Evolutionary conservation across 37 sponge, comb jelly and placozoan species (phyloP).

Genomic region (Spongia lamella): DNA sequence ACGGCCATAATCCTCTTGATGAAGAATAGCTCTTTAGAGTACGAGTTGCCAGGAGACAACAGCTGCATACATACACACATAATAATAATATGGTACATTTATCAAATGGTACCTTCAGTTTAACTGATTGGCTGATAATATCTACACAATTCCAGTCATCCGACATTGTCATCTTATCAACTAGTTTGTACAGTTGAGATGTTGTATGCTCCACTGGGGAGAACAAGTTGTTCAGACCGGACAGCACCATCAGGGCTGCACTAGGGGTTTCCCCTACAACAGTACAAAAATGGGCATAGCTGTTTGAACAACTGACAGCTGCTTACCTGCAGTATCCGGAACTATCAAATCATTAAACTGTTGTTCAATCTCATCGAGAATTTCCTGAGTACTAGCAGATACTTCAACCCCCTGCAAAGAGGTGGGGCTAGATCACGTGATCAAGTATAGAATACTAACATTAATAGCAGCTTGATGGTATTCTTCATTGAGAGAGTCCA

Average conservation of each 20-base stretch:
- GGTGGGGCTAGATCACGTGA: neutral
- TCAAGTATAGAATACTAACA: conserved; percentile 17
- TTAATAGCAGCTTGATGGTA: conserved; percentile 8
- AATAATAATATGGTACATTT: neutral
- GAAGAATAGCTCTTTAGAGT: conserved; percentile 79
- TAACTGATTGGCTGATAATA: conserved; percentile 67
- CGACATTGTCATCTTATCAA: conserved; percentile 60
- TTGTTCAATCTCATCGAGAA: conserved; percentile 18
- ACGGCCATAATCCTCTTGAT: conserved; percentile 64
- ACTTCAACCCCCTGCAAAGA: conserved; percentile 5
- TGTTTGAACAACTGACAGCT: neutral
- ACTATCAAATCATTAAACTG: neutral
- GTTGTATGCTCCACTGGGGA: conserved; percentile 42
- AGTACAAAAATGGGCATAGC: too few relatives aligned
- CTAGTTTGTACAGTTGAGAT: conserved; percentile 21
- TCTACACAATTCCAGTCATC: conserved; percentile 61
- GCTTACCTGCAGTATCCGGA: conserved; percentile 7
- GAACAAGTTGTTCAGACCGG: conserved; percentile 55
- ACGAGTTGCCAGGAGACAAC: conserved; percentile 11
- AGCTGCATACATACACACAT: neutral
- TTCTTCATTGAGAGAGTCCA: too few relatives aligned
- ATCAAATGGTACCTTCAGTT: conserved; percentile 60
- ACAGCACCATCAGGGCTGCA: conserved; percentile 60
- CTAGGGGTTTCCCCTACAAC: neutral
- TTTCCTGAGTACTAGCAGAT: neutral